Evolutionary conservation across 2,797 vertebrate genomes (phyloP).

Genomic region (Heliangelus exortis): DNA sequence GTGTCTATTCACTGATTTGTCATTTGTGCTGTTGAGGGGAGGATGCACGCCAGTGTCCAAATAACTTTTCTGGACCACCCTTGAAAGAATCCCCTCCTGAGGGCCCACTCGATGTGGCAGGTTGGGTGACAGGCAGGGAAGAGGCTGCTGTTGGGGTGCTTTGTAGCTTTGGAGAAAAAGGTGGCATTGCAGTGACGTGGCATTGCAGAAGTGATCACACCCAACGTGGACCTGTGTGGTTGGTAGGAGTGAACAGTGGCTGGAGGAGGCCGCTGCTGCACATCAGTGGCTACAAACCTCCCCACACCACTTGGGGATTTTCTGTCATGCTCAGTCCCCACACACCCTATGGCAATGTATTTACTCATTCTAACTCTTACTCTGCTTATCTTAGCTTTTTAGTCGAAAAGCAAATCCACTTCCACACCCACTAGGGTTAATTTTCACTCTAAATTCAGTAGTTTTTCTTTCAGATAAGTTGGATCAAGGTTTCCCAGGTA

Average conservation of each 20-base stretch:
- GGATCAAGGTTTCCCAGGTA: neutral
- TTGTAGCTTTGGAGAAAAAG: neutral
- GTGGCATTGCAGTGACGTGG: too few species aligned
- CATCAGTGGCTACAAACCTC: neutral
- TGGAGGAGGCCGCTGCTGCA: neutral
- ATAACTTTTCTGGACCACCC: rapidly evolving
- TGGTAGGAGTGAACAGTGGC: neutral
- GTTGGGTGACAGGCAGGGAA: neutral
- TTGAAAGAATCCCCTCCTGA: neutral
- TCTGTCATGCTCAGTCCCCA: neutral
- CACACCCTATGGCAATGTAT: too few species aligned
- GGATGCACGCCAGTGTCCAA: neutral
- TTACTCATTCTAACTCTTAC: neutral
- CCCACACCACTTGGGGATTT: neutral
- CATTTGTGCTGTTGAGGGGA: neutral
- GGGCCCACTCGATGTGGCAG: neutral
- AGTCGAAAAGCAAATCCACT: neutral
- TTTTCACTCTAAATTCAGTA: neutral
- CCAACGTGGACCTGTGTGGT: neutral
- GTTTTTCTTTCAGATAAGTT: neutral
- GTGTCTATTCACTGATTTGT: neutral
- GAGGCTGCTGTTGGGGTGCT: neutral
- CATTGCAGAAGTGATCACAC: too few species aligned
- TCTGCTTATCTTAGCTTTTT: neutral
- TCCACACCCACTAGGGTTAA: neutral